phyloP scores from a whole-genome alignment of 2,888 invertebrate genomes.

The Lypha dubia region DNA sequence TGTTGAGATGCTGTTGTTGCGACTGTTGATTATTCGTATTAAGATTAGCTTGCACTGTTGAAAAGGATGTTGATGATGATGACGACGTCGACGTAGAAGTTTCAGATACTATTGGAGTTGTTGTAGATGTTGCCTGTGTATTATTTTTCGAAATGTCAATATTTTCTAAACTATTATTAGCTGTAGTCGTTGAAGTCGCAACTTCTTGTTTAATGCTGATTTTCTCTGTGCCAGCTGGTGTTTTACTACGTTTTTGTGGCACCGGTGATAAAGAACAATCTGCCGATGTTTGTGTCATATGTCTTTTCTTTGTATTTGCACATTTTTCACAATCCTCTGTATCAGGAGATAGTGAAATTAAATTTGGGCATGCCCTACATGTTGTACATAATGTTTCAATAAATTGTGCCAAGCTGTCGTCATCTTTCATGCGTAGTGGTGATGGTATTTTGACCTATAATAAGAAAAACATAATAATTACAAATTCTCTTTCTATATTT shows the following conservation, averaged over 20 bases:
- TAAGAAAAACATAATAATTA: background rate
- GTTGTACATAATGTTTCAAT: conserved; percentile 82
- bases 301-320: conserved; percentile 79
- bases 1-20: conserved; percentile 39
- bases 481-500: background rate
- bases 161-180: conserved; percentile 68
- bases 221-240: conserved; percentile 65
- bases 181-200: conserved; percentile 76
- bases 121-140: conserved; percentile 71
- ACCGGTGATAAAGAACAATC: conserved; percentile 79
- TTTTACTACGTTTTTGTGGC: conserved; percentile 79
- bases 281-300: conserved; percentile 76
- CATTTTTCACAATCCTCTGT: conserved; percentile 83
- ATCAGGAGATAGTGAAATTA: conserved; percentile 82
- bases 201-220: conserved; percentile 77
- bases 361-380: conserved; percentile 83
- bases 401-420: conserved; percentile 82
- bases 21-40: conserved; percentile 49
- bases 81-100: conserved; percentile 52
- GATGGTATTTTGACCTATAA: conserved; percentile 83
- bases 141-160: conserved; percentile 43
- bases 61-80: conserved; percentile 51
- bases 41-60: conserved; percentile 37
- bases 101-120: conserved; percentile 31
- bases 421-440: conserved; percentile 81